A percentile compares a stretch with the other conserved stretches of the same genome.
These are phyloP conservation scores for Tipula vernalis DNA, from an alignment of 2,888 invertebrate species.

Conservation along the genomic window DNA sequence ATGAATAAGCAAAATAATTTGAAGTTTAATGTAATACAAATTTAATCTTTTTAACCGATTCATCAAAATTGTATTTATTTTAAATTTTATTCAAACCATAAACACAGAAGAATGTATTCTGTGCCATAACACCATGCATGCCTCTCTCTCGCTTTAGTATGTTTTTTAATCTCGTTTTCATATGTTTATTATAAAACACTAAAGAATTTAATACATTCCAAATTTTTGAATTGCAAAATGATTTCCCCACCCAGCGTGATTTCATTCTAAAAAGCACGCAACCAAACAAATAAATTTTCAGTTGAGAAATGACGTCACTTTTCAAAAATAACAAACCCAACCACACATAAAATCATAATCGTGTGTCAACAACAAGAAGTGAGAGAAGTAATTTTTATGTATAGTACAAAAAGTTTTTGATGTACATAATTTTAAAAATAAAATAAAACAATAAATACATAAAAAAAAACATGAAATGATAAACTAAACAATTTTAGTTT, in stretches of 20 bases:
- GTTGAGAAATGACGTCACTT: slow-evolving; percentile 6
- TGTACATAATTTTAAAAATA: neutral
- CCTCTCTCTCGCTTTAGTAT: too few species aligned
- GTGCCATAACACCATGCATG: too few species aligned
- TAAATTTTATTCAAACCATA: too few species aligned
- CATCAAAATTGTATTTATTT: too few species aligned
- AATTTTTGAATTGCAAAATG: neutral
- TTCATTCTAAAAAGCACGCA: neutral
- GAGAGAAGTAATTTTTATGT: neutral
- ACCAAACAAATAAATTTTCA: neutral
- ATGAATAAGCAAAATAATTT: too few species aligned
- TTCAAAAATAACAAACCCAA: neutral
- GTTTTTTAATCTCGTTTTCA: too few species aligned
- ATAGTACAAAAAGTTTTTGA: neutral
- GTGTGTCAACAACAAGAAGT: neutral
- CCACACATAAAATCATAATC: neutral
- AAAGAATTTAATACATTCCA: neutral
- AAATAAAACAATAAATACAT: neutral
- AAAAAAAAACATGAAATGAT: neutral
- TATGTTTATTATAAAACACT: neutral
- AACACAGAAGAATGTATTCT: too few species aligned
- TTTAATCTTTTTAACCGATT: too few species aligned
- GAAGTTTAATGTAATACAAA: too few species aligned
- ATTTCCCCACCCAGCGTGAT: neutral
- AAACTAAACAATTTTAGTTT: neutral